Base-by-base conservation (phyloP, 2,888 invertebrate species). In the Macaria notata region DNA sequence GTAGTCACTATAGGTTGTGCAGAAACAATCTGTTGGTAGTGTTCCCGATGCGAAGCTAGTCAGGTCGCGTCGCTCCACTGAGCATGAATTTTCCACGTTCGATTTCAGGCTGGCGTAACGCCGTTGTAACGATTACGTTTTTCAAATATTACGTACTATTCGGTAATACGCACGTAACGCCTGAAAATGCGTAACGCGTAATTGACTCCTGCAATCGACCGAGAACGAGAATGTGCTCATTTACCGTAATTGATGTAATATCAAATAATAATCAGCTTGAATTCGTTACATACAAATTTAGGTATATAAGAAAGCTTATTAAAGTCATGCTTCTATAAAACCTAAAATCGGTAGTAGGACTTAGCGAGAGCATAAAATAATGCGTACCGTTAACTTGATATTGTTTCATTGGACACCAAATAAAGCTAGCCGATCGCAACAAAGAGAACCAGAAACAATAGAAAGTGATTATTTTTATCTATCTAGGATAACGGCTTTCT, bases 31-130 rank as follows among this genome's bases (percentile, higher is more conserved):
- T 36, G 9, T 39, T 55, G 38, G 51, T 54, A 52, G 48, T 9
- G 9, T 46, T 46, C 46, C 38, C 39, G 41, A 30, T 43, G 33
- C 45, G 39, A 31, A n/a, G 19, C 42, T 9, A 42, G 56, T 59
- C 54, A 49, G 56, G 49, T 42, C 76, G 83, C 75, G 75, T 73
- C 83, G 88, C 88, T 87, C 76, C 76, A 76, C 83, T 71, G 79
- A 86, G 88, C 90, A 77, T 89, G 83, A 89, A 87, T 85, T 85
- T 89, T 90, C 88, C 88, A 89, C 88, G 82, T 88, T 89, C 83
- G 85, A 82, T 87, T 90, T 89, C 88, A 87, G 86, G 77, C 76
- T 81, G 84, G 76, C 86, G 79, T 87, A 88, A 89, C 83, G 73
- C 72, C 67, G 78, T 78, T 81, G 87, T 88, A 86, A 85, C 79